These are phyloP conservation scores for Dipodomys merriami DNA, from an alignment of 2,113 vertebrate genomes.

Conservation along the genomic window DNA sequence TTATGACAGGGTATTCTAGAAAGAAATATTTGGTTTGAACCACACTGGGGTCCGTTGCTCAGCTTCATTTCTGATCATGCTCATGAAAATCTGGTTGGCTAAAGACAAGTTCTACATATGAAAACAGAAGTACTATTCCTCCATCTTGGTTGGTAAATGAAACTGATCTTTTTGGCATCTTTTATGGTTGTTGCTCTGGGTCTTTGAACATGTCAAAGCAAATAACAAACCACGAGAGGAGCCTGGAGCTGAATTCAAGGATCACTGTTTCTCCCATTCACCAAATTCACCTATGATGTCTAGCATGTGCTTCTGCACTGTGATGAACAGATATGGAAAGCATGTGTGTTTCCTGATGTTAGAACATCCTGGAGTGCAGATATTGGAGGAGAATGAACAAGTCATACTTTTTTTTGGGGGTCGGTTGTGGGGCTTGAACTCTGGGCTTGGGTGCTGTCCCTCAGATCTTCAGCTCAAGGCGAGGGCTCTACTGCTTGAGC, in stretches of 20 bases:
- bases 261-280: not conserved
- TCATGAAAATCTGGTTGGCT: not conserved
- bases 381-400: not conserved
- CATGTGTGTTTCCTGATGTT: not conserved
- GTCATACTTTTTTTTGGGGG: no score
- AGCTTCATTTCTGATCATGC: not conserved
- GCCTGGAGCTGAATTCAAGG: not conserved
- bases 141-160: not conserved
- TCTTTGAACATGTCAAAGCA: conserved; percentile 2
- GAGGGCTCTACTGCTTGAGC: no score
- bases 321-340: not conserved
- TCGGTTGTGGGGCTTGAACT: no score
- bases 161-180: not conserved
- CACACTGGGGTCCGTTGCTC: not conserved
- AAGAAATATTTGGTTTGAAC: not conserved
- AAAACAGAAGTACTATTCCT: not conserved
- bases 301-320: not conserved
- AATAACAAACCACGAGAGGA: not conserved
- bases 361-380: not conserved
- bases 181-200: not conserved
- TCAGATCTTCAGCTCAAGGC: no score
- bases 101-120: not conserved
- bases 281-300: not conserved
- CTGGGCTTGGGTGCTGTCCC: no score
- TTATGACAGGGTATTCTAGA: not conserved